Conservation (phyloP, 2,888 invertebrate species). For the Mythimna albipuncta region DNA sequence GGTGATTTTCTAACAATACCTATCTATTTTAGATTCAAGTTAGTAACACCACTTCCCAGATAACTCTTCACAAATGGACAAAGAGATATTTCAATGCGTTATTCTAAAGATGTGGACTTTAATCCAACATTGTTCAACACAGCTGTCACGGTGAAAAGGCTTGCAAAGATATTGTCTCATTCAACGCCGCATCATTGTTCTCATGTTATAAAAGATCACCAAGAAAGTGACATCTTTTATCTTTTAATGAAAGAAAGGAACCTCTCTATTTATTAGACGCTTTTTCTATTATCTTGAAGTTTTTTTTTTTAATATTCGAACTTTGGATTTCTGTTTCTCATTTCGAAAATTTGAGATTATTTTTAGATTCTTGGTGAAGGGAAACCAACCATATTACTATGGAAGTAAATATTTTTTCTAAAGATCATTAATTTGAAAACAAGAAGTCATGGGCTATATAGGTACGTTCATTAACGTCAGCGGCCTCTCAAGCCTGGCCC, state of each 20-base stretch:
- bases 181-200: slow-evolving; percentile 50
- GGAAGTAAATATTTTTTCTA: neutral
- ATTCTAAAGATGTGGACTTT: slow-evolving; percentile 44
- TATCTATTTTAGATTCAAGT: neutral
- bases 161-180: slow-evolving; percentile 53
- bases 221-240: slow-evolving; percentile 43
- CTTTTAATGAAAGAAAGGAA: slow-evolving; percentile 13
- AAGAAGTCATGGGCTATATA: no score
- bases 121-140: slow-evolving; percentile 44
- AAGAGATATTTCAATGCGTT: slow-evolving; percentile 45
- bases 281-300: slow-evolving; percentile 16
- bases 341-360: neutral
- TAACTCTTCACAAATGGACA: slow-evolving; percentile 19
- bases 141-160: slow-evolving; percentile 51
- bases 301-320: neutral
- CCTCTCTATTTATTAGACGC: slow-evolving; percentile 18
- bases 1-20: no score
- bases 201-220: slow-evolving; percentile 39
- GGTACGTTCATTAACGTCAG: no score
- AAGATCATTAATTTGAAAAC: no score
- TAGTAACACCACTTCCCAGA: neutral
- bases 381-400: no score
- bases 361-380: neutral
- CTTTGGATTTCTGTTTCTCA: neutral
- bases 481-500: no score